Base-by-base conservation (phyloP, 2,113 vertebrate genomes). In the Boulengeromyrus knoepffleri region DNA sequence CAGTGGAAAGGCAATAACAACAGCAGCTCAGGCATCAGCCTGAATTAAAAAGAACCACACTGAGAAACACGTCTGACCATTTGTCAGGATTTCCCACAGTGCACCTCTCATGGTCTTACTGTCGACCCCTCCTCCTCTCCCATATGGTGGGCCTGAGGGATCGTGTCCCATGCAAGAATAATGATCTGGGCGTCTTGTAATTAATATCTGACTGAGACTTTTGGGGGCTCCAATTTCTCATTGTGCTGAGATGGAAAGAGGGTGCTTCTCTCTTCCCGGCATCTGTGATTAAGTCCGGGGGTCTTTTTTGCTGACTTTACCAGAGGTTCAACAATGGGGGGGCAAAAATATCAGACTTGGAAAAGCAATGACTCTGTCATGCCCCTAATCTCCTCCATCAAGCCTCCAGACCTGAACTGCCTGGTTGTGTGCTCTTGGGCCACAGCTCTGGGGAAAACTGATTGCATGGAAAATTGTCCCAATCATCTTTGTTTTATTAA, bases 331-430 rank as follows among this genome's bases (percentile, higher is more conserved):
- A 90, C n/a, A 27, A 84, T 27, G 74, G 39, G 85, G 80, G 88
- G 90, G 91, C 87, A 7, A 87, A 94, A 94, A 93, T 94, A 93
- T 89, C 87, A 94, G 93, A 91, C 89, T 90, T 12, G 85, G 84
- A 89, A 89, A 83, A 87, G 90, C 88, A 91, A 91, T 90, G 80
- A 90, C 89, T 45, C 89, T 90, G 91, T 94, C 94, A 91, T 95
- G 89, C 52, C 84, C 92, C 89, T 94, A 94, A 95, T 95, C 94
- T 95, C 91, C 93, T 93, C 90, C 91, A 95, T 95, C 93, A 92
- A 92, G 91, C 91, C 53, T 24, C 56, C 39, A 62, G 39, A 24
- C 39, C 87, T 8, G 8, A 62, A 39, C 45, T 47, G 17, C 87
- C 53, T 19, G 39, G 31, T 24, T n/a, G 39, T 15, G 31, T 3